These are phyloP conservation scores for Mastacembelus armatus DNA, from an alignment of 2,797 vertebrate genomes.

Conservation along the genomic window DNA sequence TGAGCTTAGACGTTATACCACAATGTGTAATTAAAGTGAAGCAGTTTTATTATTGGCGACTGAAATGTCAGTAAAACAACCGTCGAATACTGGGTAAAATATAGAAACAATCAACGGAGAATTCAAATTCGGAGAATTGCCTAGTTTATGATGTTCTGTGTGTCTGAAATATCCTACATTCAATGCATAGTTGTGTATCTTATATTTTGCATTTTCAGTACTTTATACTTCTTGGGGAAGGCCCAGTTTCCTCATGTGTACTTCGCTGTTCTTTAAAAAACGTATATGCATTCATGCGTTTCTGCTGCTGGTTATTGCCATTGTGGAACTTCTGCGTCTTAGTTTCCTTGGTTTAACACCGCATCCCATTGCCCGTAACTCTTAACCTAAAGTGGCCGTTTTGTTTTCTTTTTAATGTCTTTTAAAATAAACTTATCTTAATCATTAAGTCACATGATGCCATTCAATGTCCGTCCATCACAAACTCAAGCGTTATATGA, in stretches of 20 bases:
- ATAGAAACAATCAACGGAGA: constrained; percentile 26
- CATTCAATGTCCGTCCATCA: constrained; percentile 50
- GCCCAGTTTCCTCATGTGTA: constrained; percentile 52
- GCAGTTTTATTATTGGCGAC: constrained; percentile 26
- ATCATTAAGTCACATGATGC: constrained; percentile 50
- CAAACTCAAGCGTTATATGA: constrained; percentile 67
- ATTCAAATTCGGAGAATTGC: constrained; percentile 36
- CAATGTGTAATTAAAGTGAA: constrained; percentile 3
- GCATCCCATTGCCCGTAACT: constrained; percentile 44
- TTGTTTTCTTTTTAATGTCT: background rate
- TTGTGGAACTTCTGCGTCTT: constrained; percentile 27
- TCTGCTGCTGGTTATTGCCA: constrained; percentile 62
- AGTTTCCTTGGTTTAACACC: constrained; percentile 30
- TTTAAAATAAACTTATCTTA: constrained; percentile 27
- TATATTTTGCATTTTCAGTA: constrained; percentile 57
- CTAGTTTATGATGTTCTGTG: constrained; percentile 55
- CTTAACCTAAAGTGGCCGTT: constrained; percentile 52
- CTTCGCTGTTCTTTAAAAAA: constrained; percentile 11
- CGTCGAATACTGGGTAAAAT: constrained; percentile 12
- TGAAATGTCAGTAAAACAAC: constrained; percentile 34
- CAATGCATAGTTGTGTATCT: constrained; percentile 88
- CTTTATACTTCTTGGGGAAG: constrained; percentile 42
- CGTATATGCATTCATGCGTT: constrained; percentile 32
- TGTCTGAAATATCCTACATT: constrained; percentile 83
- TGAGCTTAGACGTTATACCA: background rate